These are phyloP conservation scores for Lampris incognitus DNA, from an alignment of 2,113 vertebrate species.

Conservation along the genomic window DNA sequence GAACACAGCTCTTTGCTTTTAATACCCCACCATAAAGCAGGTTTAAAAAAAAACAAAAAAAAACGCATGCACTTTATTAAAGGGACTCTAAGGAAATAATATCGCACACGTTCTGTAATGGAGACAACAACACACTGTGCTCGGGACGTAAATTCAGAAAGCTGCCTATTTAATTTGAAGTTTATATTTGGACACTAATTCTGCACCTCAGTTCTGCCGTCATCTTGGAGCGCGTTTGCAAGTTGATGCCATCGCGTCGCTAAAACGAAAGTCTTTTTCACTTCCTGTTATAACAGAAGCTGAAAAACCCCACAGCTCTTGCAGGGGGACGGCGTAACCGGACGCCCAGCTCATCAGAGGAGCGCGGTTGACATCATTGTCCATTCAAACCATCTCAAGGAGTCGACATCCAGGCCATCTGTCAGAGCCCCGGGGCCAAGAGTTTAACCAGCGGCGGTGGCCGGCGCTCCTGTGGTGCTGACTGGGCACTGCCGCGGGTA, in stretches of 20 bases:
- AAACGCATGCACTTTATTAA: conserved; percentile 82
- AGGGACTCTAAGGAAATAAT: conserved; percentile 81
- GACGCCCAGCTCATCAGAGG: no score
- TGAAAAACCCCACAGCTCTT: no score
- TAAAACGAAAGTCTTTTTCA: no score
- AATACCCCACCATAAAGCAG: conserved; percentile 78
- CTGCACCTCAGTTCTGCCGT: conserved; percentile 24
- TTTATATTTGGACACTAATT: conserved; percentile 65
- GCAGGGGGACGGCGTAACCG: no score
- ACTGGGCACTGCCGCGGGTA: conserved; percentile 67
- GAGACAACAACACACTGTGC: conserved; percentile 67
- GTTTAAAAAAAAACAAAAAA: conserved; percentile 62
- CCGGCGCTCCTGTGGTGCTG: conserved; percentile 62
- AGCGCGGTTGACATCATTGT: no score
- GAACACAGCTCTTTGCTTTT: conserved; percentile 74
- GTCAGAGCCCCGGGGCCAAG: conserved; percentile 24
- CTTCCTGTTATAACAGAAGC: no score
- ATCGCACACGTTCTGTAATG: conserved; percentile 74
- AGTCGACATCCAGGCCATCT: conserved; percentile 17
- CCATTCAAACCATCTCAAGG: not conserved
- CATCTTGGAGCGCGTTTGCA: conserved; percentile 45
- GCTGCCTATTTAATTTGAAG: conserved; percentile 63
- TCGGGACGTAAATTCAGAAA: conserved; percentile 61
- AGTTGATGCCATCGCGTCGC: not conserved
- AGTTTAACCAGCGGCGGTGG: conserved; percentile 37